These are phyloP conservation scores for Adrianichthys oophorus DNA, from an alignment of 2,797 vertebrate species.

Conservation along the genomic window DNA sequence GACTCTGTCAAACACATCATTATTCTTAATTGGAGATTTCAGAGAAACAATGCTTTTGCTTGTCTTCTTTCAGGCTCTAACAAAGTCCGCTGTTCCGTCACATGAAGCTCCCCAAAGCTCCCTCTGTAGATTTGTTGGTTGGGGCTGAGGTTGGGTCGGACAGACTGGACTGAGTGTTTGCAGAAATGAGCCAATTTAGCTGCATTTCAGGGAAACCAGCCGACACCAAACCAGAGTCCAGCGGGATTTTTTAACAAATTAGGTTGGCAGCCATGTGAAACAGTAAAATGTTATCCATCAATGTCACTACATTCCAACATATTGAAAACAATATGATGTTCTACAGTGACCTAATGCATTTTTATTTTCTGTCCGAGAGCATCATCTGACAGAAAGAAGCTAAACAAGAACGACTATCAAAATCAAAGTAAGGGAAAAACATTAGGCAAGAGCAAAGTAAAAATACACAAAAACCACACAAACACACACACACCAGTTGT, in stretches of 20 bases:
- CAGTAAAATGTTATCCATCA: constrained; percentile 21
- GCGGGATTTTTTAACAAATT: constrained; percentile 43
- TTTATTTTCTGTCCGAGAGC: constrained; percentile 27
- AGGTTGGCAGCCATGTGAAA: constrained; percentile 43
- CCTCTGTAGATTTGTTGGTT: constrained; percentile 47
- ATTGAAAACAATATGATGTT: constrained; percentile 8
- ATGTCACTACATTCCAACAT: constrained; percentile 16
- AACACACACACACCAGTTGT: constrained; percentile 28
- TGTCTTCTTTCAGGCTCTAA: constrained; percentile 43
- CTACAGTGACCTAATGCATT: constrained; percentile 1
- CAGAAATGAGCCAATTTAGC: constrained; percentile 71
- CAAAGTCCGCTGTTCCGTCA: constrained; percentile 44
- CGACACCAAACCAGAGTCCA: constrained; percentile 24
- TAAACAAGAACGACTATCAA: constrained; percentile 26
- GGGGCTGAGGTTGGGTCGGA: constrained; percentile 47
- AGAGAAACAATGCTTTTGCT: constrained; percentile 50
- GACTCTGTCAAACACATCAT: constrained; percentile 55
- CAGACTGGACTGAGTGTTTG: constrained; percentile 48
- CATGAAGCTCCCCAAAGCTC: constrained; percentile 40
- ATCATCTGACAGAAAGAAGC: constrained; percentile 45
- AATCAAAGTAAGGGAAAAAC: constrained; percentile 38
- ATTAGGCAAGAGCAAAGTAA: constrained; percentile 8
- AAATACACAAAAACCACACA: constrained; percentile 5
- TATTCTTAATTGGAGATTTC: constrained; percentile 54
- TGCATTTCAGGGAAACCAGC: constrained; percentile 50